Evolutionary conservation across 2,113 vertebrate species (phyloP).

Genomic region (Trematocara nigrifrons): DNA sequence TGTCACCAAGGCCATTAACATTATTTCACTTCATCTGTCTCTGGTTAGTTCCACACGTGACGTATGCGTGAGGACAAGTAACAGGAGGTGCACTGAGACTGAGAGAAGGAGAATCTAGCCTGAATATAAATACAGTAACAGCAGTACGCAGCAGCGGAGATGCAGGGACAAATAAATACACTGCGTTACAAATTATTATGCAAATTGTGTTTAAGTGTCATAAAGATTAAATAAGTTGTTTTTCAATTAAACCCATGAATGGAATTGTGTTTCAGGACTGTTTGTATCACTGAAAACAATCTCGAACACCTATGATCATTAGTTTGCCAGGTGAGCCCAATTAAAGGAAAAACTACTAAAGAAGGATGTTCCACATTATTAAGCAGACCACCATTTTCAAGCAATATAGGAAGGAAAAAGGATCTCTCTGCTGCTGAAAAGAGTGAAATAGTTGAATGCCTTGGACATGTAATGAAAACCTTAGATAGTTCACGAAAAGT

Average conservation of each 20-base stretch:
- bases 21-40: neutral
- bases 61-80: neutral
- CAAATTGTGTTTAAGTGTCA: neutral
- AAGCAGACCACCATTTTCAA: neutral
- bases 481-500: fast-evolving
- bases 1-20: neutral
- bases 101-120: neutral
- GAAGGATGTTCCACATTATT: neutral
- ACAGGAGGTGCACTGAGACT: neutral
- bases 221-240: neutral
- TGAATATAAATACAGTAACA: neutral
- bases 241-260: neutral
- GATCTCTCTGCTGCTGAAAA: neutral
- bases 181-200: fast-evolving
- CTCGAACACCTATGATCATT: fast-evolving
- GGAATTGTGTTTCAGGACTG: neutral
- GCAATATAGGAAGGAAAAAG: neutral
- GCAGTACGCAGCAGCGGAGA: neutral
- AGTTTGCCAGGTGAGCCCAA: neutral
- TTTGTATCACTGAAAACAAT: neutral
- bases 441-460: neutral
- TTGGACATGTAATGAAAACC: neutral
- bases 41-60: neutral
- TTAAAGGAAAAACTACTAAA: neutral
- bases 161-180: neutral